Base-by-base conservation (phyloP, 2,888 invertebrate species). In the Drosophila nr. medialis region DNA sequence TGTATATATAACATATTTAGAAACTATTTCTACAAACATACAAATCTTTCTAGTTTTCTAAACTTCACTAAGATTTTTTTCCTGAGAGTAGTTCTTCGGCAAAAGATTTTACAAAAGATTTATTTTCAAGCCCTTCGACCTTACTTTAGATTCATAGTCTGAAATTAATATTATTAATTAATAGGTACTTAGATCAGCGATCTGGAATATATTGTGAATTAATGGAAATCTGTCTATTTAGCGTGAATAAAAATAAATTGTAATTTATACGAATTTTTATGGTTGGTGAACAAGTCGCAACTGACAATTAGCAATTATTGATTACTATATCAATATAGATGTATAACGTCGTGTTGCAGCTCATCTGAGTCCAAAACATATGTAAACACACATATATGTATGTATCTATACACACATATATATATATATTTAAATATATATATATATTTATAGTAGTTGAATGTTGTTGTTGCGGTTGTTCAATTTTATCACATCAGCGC, bases 401-500 rank as follows among this genome's bases (percentile, higher is more conserved):
- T 29, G 10, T 11, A n/a, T 29, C 30, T 30, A 4, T 34, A 34
- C 13, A 34, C 5, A 34, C 0, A 34, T 13, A 34, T 34, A 34
- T 34, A 15, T 34, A 15, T 1, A 36, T 36, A 36, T 11, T 6
- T 36, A 15, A 7, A 38, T 38, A 18, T 45, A 45, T 1, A 24
- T 45, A 15, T 8, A 15, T 45, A 15, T 32, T 24, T 48, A 21
- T 24, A n/a, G 49, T 34, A 15, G 48, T 49, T 29, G 18, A 4
- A 18, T 32, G 49, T 66, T 58, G 45, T 50, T 50, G 32, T 21
- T 60, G 45, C 6, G 42, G 42, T 58, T 68, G 34, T 59, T 60
- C 27, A 13, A 34, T 51, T 42, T 72, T 76, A 76, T 76, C 75
- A 58, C 73, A 72, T 77, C 77, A 85, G 64, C 38, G 65, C 72